phyloP scores from a whole-genome alignment of 2,113 vertebrate species.

The Leucoraja erinaceus region DNA sequence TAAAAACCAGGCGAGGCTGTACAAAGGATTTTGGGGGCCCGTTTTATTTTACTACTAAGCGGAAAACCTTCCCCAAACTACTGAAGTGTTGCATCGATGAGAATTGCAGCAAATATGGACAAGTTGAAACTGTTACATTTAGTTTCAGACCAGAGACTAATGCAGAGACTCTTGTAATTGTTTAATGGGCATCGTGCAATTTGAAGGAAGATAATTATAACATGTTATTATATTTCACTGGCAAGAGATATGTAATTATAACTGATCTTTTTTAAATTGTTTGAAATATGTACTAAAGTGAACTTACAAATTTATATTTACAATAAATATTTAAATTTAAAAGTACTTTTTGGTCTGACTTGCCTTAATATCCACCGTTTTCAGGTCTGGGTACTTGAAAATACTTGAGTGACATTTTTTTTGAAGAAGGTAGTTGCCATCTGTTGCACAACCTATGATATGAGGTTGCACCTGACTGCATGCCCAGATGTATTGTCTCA shows the following conservation, averaged over 20 bases:
- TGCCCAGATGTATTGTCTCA: neutral
- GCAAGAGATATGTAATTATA: neutral
- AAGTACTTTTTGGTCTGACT: neutral
- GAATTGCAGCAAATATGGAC: neutral
- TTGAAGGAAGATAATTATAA: neutral
- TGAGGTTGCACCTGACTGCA: neutral
- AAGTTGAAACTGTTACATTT: neutral
- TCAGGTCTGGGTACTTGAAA: neutral
- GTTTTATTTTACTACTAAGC: neutral
- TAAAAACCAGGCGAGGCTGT: neutral
- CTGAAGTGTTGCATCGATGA: neutral
- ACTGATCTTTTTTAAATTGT: neutral
- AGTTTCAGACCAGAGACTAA: neutral
- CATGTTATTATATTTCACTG: neutral
- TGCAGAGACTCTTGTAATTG: neutral
- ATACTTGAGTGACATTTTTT: neutral
- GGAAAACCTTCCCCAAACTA: neutral
- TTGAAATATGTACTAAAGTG: neutral
- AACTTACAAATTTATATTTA: conserved; percentile 16
- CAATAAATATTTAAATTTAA: conserved; percentile 16
- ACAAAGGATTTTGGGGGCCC: neutral
- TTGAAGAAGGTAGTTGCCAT: too few species aligned
- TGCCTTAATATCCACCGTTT: neutral
- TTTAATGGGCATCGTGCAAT: conserved; percentile 18
- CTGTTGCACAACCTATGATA: too few species aligned